Evolutionary conservation across 1,140 invertebrate genomes (phyloP), one percentile per base, ranked within the genome.

Genomic region (Ectropis grisescens): DNA sequence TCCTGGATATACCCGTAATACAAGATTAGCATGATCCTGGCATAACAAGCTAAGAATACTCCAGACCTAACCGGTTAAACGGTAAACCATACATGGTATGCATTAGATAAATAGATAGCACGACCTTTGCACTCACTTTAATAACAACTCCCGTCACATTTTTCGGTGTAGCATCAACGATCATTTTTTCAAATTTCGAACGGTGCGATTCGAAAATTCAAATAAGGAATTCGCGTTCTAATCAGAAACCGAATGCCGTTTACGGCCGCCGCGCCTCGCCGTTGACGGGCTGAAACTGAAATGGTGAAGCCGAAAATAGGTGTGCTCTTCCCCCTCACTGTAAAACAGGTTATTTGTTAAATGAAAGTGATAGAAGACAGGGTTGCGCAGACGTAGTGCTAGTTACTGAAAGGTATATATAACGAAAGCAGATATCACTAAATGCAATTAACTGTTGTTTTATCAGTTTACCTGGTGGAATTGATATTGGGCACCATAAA

Each of bases 261-360:
- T 26, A 50, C 58, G 54, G 55, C 65, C 60, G 47, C 60, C 46
- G 48, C 66, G 68, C 52, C 60, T 39, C 60, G 47, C 66, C 61
- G 55, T 36, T 41, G 45, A 51, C 48, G 13, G 53, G 52, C 68
- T 72, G 69, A 58, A 70, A 76, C 69, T 75, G 74, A 75, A 72
- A 75, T 55, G 68, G 58, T 56, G 49, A 45, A 36, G 52, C 70
- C 62, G 47, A 71, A 79, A 79, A 79, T 79, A 79, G 68, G 68
- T 68, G n/a, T n/a, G n/a, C n/a, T 55, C 52, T 53, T 46, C 54
- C 59, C 62, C 69, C 62, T 57, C 54, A 29, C n/a, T 33, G 37
- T 30, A 33, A 27, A 38, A 39, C 33, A 30, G 39, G 51, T 58
- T 40, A 45, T 41, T 36, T 24, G 29, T n/a, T n/a, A 38, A 49